phyloP scores from a whole-genome alignment of 2,113 vertebrate genomes.

The Theristicus caerulescens region DNA sequence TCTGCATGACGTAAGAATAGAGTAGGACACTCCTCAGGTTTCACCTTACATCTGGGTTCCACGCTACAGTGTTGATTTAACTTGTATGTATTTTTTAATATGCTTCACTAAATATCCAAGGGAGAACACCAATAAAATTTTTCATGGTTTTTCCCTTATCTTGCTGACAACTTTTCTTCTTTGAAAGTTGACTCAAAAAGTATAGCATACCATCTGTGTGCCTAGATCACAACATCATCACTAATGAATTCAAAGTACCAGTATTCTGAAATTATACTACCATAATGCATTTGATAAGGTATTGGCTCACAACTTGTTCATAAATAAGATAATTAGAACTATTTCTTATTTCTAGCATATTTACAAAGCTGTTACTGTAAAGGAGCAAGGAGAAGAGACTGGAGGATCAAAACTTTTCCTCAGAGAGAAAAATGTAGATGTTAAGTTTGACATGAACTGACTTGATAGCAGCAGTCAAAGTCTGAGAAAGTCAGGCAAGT shows the following conservation, averaged over 20 bases:
- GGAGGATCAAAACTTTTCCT: neutral
- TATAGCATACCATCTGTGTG: neutral
- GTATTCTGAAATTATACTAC: neutral
- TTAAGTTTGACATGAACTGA: neutral
- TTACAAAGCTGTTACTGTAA: neutral
- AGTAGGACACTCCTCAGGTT: neutral
- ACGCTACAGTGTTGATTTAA: neutral
- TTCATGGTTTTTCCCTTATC: neutral
- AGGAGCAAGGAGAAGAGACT: neutral
- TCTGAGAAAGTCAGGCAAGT: neutral
- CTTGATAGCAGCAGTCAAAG: neutral
- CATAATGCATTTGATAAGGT: neutral
- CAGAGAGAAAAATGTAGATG: neutral
- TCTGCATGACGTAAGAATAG: rapidly evolving
- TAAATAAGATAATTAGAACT: neutral
- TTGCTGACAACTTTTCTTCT: neutral
- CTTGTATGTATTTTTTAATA: neutral
- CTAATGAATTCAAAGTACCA: neutral
- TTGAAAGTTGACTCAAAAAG: neutral
- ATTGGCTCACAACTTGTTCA: neutral
- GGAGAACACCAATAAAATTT: neutral
- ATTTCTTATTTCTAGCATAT: neutral
- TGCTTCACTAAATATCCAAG: neutral
- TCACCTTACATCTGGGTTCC: neutral
- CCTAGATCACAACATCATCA: neutral